Evolutionary conservation across 2,797 vertebrate species (phyloP).

Genomic region (Buceros bicornis): DNA sequence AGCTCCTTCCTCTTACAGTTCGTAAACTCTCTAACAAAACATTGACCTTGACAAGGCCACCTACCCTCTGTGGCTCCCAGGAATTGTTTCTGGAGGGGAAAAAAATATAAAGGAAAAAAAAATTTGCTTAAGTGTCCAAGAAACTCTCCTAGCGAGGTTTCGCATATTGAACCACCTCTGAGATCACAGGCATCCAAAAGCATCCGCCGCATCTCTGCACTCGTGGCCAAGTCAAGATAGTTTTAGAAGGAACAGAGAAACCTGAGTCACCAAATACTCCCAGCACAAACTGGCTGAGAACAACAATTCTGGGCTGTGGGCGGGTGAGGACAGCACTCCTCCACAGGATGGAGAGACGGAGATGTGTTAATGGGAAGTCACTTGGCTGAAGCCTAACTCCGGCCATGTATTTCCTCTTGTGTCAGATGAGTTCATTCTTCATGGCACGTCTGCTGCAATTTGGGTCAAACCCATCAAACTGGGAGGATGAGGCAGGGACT

Average conservation of each 20-base stretch:
- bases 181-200: not conserved
- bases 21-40: not conserved
- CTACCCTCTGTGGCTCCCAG: rapidly evolving
- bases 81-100: not conserved
- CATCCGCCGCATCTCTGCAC: rapidly evolving
- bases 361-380: rapidly evolving
- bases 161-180: not conserved
- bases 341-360: no score
- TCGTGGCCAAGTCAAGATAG: not conserved
- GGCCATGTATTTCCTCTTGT: not conserved
- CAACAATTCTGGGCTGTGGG: not conserved
- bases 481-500: not conserved
- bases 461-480: not conserved
- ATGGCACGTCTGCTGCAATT: not conserved
- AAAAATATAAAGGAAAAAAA: no score
- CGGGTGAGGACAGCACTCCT: not conserved
- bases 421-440: not conserved
- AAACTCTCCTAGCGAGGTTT: not conserved
- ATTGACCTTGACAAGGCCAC: not conserved
- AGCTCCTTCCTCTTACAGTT: not conserved
- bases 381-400: not conserved
- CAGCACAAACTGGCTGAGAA: rapidly evolving
- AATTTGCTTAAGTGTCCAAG: not conserved
- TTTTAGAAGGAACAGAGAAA: not conserved
- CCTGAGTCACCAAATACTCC: not conserved